These are phyloP conservation scores for Drosophila ironensis DNA, from an alignment of 1,140 invertebrate genomes.

Conservation along the genomic window DNA sequence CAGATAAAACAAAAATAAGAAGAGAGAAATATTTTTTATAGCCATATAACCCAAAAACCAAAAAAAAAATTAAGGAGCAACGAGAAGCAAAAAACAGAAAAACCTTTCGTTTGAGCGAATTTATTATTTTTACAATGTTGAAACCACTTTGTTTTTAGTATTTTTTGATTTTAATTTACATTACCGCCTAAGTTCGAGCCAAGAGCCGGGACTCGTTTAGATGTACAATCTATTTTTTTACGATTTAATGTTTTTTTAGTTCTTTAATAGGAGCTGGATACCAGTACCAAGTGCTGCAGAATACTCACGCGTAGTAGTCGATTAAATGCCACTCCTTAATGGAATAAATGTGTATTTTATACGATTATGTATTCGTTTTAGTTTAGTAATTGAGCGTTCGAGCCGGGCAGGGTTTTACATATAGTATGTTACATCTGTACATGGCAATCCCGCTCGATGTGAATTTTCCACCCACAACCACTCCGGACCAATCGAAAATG, in stretches of 20 bases:
- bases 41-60: conserved; percentile 31
- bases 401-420: conserved; percentile 28
- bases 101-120: conserved; percentile 78
- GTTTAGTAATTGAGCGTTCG: conserved; percentile 11
- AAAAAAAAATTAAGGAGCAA: too few relatives aligned
- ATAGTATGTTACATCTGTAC: too few relatives aligned
- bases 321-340: conserved; percentile 26
- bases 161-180: conserved; percentile 45
- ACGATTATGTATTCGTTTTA: conserved; percentile 19
- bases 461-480: conserved; percentile 17
- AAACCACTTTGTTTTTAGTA: conserved; percentile 50
- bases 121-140: conserved; percentile 66
- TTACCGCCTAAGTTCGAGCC: conserved; percentile 42
- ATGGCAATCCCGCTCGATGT: conserved; percentile 6
- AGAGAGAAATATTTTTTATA: conserved; percentile 67
- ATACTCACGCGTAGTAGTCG: conserved; percentile 62
- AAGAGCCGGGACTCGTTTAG: conserved; percentile 1
- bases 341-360: conserved; percentile 39
- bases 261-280: conserved; percentile 34
- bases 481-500: conserved; percentile 50
- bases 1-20: conserved; percentile 13
- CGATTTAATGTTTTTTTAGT: conserved; percentile 27
- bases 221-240: conserved; percentile 39
- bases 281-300: conserved; percentile 75
- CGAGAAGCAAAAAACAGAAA: conserved; percentile 3